These are phyloP conservation scores for Lithophane ornitopus DNA, from an alignment of 2,888 invertebrate species.

Conservation along the genomic window DNA sequence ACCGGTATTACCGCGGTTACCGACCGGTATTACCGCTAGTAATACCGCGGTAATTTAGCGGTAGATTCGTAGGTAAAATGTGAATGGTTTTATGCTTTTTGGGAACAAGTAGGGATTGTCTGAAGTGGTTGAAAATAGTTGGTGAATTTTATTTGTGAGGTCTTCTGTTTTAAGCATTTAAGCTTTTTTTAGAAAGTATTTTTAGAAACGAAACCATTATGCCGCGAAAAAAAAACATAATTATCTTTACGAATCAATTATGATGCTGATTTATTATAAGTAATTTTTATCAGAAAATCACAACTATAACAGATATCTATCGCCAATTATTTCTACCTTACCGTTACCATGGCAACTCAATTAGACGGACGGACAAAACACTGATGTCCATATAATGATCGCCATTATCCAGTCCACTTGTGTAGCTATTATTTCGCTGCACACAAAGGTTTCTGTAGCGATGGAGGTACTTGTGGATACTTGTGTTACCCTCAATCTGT, in stretches of 20 bases:
- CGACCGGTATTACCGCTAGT: slow-evolving; percentile 37
- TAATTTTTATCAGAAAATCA: neutral
- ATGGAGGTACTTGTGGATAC: slow-evolving; percentile 49
- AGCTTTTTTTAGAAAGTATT: too few relatives aligned
- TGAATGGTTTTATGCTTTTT: slow-evolving; percentile 71
- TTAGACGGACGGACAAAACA: slow-evolving; percentile 79
- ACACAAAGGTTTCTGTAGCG: slow-evolving; percentile 59
- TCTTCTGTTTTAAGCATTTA: too few relatives aligned
- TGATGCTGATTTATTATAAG: neutral
- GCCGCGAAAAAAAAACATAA: neutral
- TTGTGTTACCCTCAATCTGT: slow-evolving; percentile 55
- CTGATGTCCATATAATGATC: slow-evolving; percentile 74
- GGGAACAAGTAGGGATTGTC: slow-evolving; percentile 72
- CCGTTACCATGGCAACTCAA: slow-evolving; percentile 77
- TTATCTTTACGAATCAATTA: neutral
- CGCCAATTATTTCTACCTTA: slow-evolving; percentile 66
- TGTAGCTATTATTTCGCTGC: slow-evolving; percentile 69
- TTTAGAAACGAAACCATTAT: neutral
- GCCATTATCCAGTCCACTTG: slow-evolving; percentile 78
- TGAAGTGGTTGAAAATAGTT: slow-evolving; percentile 70
- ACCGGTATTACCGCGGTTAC: slow-evolving; percentile 49
- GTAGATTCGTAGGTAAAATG: slow-evolving; percentile 68
- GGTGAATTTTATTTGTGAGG: slow-evolving; percentile 36
- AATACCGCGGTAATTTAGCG: slow-evolving; percentile 70
- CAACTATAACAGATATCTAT: slow-evolving; percentile 9